These are phyloP conservation scores for Saccopteryx bilineata DNA, from an alignment of 2,113 vertebrate genomes.

Conservation along the genomic window DNA sequence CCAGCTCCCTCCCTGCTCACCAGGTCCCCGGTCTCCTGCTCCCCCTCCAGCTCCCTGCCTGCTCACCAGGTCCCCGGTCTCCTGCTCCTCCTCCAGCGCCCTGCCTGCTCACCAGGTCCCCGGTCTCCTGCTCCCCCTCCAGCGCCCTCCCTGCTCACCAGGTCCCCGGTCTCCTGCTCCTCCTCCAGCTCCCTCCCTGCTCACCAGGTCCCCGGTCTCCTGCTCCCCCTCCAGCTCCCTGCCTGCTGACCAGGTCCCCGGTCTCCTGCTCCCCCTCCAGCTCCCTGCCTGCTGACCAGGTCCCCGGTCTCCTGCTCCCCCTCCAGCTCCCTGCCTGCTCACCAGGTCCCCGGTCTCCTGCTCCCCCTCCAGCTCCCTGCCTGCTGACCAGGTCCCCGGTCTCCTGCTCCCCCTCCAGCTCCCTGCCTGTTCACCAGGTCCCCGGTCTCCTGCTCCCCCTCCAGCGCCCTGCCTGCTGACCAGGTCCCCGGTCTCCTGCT, in stretches of 20 bases:
- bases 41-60: not conserved
- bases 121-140: not conserved
- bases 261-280: not conserved
- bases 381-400: accelerated
- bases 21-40: too few relatives aligned
- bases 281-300: accelerated
- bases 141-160: not conserved
- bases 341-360: too few relatives aligned
- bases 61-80: accelerated
- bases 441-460: not conserved
- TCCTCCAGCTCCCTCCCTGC: not conserved
- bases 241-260: accelerated
- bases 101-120: accelerated
- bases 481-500: too few relatives aligned
- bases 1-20: not conserved
- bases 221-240: not conserved
- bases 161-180: not conserved
- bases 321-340: not conserved
- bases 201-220: accelerated
- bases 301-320: not conserved
- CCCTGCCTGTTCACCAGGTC: accelerated
- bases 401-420: not conserved
- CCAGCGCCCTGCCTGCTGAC: not conserved
- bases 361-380: not conserved
- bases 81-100: not conserved